These are phyloP conservation scores for Lithophane semibrunnea DNA, from an alignment of 2,888 invertebrate genomes.

Conservation along the genomic window DNA sequence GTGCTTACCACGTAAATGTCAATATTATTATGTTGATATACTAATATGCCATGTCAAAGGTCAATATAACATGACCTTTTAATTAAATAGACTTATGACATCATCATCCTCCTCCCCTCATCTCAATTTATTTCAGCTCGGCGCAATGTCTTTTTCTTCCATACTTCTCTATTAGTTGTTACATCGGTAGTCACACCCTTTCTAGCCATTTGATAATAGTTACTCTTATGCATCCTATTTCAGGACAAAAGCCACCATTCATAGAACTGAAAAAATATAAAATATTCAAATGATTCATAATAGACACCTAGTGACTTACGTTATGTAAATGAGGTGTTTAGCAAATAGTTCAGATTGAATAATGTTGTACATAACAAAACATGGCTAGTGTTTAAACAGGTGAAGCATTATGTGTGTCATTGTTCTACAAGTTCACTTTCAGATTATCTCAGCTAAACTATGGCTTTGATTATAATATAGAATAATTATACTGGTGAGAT, in stretches of 20 bases:
- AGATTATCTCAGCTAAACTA: background rate
- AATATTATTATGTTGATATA: slow-evolving; percentile 22
- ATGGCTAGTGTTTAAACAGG: slow-evolving; percentile 26
- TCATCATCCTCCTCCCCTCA: background rate
- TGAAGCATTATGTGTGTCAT: slow-evolving; percentile 18
- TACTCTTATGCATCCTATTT: background rate
- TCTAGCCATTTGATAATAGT: background rate
- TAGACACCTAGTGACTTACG: background rate
- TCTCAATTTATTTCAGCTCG: background rate
- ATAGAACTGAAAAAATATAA: background rate
- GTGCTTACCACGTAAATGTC: background rate
- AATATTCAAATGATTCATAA: slow-evolving; percentile 1
- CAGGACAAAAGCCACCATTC: background rate
- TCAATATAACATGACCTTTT: background rate
- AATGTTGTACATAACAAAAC: slow-evolving; percentile 14
- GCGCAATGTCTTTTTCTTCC: background rate
- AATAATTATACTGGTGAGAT: background rate
- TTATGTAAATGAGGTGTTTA: slow-evolving; percentile 3
- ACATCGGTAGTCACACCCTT: background rate
- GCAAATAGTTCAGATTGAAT: slow-evolving; percentile 22
- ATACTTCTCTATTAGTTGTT: background rate
- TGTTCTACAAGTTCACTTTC: slow-evolving; percentile 5
- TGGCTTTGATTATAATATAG: background rate
- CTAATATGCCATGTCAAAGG: slow-evolving; percentile 1
- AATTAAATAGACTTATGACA: background rate